Evolutionary conservation across 2,797 vertebrate species (phyloP).

Genomic region (Enteromius paludinosus): DNA sequence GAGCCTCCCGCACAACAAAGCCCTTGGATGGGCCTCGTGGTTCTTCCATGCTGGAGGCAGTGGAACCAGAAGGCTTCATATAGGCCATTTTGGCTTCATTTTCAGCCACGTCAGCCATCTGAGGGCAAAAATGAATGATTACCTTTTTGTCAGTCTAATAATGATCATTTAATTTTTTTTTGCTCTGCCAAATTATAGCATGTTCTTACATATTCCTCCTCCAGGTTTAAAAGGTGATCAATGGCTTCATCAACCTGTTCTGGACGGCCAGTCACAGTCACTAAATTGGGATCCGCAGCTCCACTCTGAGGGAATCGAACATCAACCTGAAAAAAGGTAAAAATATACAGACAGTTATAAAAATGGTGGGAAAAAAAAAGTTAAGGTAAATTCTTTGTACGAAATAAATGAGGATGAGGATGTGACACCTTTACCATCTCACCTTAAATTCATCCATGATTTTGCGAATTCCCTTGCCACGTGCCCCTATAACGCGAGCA

Average conservation of each 20-base stretch:
- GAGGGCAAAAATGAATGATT: not conserved
- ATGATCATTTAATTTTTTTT: not conserved
- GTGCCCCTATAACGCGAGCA: slow-evolving; percentile 94
- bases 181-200: not conserved
- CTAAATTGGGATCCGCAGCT: slow-evolving; percentile 91
- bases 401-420: not conserved
- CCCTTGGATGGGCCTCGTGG: slow-evolving; percentile 91
- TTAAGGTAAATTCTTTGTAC: not conserved
- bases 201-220: slow-evolving; percentile 94
- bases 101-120: slow-evolving; percentile 94
- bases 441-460: slow-evolving; percentile 99
- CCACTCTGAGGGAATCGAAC: slow-evolving; percentile 96
- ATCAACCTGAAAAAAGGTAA: slow-evolving; percentile 83
- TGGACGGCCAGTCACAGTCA: slow-evolving; percentile 94
- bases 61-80: slow-evolving; percentile 83
- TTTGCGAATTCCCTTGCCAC: slow-evolving; percentile 96
- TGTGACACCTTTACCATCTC: slow-evolving; percentile 44
- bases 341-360: not conserved
- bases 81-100: slow-evolving; percentile 92
- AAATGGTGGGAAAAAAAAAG: too few relatives aligned
- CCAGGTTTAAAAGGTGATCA: slow-evolving; percentile 95
- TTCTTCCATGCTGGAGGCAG: slow-evolving; percentile 82
- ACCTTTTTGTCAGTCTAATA: not conserved
- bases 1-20: slow-evolving; percentile 97
- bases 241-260: slow-evolving; percentile 98